Percentiles rank a stretch among this genome's conserved stretches.
Evolutionary conservation across 2,797 vertebrate species (phyloP).

Genomic region (Erethizon dorsatum): DNA sequence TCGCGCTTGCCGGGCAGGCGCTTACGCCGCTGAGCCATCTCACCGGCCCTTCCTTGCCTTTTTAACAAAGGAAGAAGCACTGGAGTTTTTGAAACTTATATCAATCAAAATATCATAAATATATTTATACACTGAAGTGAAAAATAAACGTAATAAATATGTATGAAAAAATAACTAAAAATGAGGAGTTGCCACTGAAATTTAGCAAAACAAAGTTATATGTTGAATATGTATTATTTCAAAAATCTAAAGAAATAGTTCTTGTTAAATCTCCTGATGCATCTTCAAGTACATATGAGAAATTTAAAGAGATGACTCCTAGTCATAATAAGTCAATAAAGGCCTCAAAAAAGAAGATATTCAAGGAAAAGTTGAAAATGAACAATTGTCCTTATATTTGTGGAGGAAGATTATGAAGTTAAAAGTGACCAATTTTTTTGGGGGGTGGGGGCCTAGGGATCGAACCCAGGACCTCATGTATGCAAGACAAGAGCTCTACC

Average conservation of each 20-base stretch:
- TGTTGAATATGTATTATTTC: not conserved
- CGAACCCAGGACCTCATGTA: too few species aligned
- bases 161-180: constrained; percentile 25
- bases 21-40: too few species aligned
- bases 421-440: not conserved
- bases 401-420: constrained; percentile 30
- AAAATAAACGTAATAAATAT: not conserved
- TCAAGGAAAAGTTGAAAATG: constrained; percentile 60
- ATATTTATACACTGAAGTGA: not conserved
- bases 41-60: not conserved
- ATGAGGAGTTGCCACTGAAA: constrained; percentile 41
- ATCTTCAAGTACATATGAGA: constrained; percentile 37
- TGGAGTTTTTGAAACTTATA: not conserved
- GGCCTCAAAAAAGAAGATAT: not conserved
- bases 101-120: not conserved
- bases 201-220: not conserved
- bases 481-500: too few species aligned
- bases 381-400: not conserved
- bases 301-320: constrained; percentile 9
- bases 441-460: too few species aligned
- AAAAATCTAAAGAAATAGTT: constrained; percentile 17
- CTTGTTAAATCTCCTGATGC: not conserved
- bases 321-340: constrained; percentile 54
- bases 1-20: too few species aligned
- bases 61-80: not conserved